Conservation (phyloP, 2,113 vertebrate species). For the cat (Felis catus) region F.catus_Fca126_mat1.0 CM031420.1:18439501-18440000, state of each 20-base stretch:
- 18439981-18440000: background rate
- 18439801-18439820: background rate
- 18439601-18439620: background rate
- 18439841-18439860: background rate
- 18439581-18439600: background rate
- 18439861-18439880: background rate
- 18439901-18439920: background rate
- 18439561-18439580: background rate
- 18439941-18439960: background rate
- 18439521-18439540: background rate
- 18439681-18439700: background rate
- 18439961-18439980: background rate
- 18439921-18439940: background rate
- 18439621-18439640: background rate
- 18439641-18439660: background rate
- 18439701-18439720: background rate
- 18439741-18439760: background rate
- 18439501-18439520: background rate
- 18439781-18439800: background rate
- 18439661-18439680: background rate
- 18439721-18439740: background rate
- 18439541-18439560: background rate
- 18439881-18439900: background rate
- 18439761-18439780: background rate
- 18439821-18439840: background rate